Evolutionary conservation across 64 coral and sea anemone species (phyloP), one percentile per base, ranked within the genome.

Genomic region (Pachyseris speciosa): DNA sequence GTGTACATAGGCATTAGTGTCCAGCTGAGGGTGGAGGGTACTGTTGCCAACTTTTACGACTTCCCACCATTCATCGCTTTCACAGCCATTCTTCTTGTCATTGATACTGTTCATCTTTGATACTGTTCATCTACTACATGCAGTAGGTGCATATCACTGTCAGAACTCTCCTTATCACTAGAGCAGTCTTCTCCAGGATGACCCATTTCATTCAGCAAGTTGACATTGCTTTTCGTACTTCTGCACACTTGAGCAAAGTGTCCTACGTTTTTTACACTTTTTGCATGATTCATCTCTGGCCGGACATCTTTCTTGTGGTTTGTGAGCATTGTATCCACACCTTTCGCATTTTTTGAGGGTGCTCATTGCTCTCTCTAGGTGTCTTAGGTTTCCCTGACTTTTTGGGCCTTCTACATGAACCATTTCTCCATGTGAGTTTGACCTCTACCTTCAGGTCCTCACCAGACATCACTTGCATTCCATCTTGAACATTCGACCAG

Each of bases 41-140:
- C 22, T 51, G 37, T 24, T 27, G 41, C 40, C 73, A 13, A 79
- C 55, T 89, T 89, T 5, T 13, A 89, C 71, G 42, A n/a, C 24
- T 42, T 89, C 37, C 87, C 87, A 89, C 58, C 74, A 89, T 66
- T 79, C 28, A n/a, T n/a, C n/a, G n/a, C n/a, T n/a, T n/a, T n/a
- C n/a, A n/a, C n/a, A n/a, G n/a, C n/a, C n/a, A n/a, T n/a, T n/a
- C n/a, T n/a, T n/a, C n/a, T n/a, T n/a, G n/a, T n/a, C n/a, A n/a
- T n/a, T 69, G 37, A 81, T 26, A 1, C 33, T 24, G 27, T 65
- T 58, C 47, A 70, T 53, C 4, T 78, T 20, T 41, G 70, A 39
- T 24, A 11, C 70, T 45, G 33, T n/a, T n/a, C n/a, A n/a, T n/a
- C n/a, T n/a, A n/a, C 41, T 41, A 86, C 4, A 27, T 74, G 44